Evolutionary conservation across 1,140 invertebrate genomes (phyloP).

Genomic region (Cheumatopsyche charites): DNA sequence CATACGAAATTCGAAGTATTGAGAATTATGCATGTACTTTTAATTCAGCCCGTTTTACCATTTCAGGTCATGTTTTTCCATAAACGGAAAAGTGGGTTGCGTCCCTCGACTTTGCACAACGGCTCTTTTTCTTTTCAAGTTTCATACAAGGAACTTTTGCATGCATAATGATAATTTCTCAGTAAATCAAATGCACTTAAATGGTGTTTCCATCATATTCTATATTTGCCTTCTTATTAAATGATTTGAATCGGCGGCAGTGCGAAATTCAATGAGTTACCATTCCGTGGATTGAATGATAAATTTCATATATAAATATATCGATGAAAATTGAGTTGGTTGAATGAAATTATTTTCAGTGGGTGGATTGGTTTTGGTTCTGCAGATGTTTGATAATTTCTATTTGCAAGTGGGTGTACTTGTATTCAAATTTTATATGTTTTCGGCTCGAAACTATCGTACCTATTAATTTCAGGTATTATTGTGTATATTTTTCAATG

Average conservation of each 20-base stretch:
- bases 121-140: background rate
- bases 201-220: too few species aligned
- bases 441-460: background rate
- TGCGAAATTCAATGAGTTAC: too few species aligned
- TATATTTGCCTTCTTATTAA: too few species aligned
- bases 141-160: background rate
- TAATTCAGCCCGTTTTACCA: conserved; percentile 20
- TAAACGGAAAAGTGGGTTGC: conserved; percentile 35
- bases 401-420: conserved; percentile 5
- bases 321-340: background rate
- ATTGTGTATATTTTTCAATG: background rate
- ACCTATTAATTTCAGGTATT: too few species aligned
- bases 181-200: background rate
- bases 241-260: too few species aligned
- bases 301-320: too few species aligned
- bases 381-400: conserved; percentile 16
- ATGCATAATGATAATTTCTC: conserved; percentile 3
- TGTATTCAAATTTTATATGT: conserved; percentile 15
- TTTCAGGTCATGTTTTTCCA: conserved; percentile 25
- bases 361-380: background rate
- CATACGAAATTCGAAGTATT: conserved; percentile 4
- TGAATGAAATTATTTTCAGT: conserved; percentile 5
- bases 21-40: conserved; percentile 17
- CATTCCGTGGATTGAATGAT: too few species aligned
- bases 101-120: conserved; percentile 23